Conservation (phyloP, 2,113 vertebrate genomes). For the Struthidea cinerea region DNA sequence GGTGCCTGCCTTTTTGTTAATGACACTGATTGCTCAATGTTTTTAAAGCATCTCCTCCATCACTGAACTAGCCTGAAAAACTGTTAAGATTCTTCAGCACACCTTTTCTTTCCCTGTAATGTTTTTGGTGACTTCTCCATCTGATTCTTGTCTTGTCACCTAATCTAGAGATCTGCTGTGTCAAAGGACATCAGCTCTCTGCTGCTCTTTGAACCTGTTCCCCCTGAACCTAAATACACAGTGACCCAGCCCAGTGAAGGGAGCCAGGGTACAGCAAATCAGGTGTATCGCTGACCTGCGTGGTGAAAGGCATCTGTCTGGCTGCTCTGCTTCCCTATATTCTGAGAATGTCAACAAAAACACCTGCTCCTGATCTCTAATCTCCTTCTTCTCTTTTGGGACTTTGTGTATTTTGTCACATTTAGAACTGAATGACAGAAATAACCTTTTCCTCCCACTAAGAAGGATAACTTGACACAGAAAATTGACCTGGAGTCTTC, state of each 20-base stretch:
- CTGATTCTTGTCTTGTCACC: neutral
- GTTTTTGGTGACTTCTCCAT: neutral
- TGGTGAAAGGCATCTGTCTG: neutral
- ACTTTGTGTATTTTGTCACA: conserved; percentile 25
- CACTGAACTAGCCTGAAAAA: neutral
- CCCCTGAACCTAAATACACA: neutral
- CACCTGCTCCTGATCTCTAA: neutral
- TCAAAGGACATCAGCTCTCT: neutral
- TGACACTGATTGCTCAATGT: neutral
- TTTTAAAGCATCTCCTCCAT: neutral
- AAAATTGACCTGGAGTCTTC: conserved; percentile 31
- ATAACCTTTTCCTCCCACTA: conserved; percentile 52
- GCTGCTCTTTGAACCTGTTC: neutral
- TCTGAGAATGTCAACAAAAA: conserved; percentile 22
- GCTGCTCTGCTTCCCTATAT: neutral
- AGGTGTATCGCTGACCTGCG: neutral
- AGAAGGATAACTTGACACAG: conserved; percentile 42
- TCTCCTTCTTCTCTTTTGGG: conserved; percentile 23
- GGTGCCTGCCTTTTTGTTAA: neutral
- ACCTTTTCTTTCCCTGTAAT: neutral
- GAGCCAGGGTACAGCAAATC: neutral
- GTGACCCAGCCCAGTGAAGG: neutral
- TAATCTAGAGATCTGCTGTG: neutral
- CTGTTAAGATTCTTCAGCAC: neutral
- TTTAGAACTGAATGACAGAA: conserved; percentile 49